Evolutionary conservation across 2,888 invertebrate species (phyloP).

Genomic region (Drosophila paracracens): DNA sequence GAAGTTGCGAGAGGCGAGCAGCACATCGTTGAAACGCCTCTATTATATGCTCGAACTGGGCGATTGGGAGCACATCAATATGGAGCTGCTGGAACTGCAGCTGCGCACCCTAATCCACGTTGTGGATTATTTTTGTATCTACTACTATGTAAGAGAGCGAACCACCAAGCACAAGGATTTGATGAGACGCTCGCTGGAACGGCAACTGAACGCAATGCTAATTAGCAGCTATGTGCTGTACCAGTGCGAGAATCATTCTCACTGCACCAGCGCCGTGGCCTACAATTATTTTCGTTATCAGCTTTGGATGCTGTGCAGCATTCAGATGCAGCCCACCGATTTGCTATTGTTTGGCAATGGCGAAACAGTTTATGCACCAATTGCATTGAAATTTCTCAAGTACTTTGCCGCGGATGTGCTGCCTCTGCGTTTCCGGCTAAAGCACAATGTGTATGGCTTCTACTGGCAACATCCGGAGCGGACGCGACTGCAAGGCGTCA

Average conservation of each 20-base stretch:
- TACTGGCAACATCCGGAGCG: slow-evolving; percentile 89
- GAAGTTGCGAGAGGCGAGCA: slow-evolving; percentile 62
- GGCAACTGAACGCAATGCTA: slow-evolving; percentile 61
- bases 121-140: slow-evolving; percentile 89
- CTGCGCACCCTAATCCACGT: slow-evolving; percentile 87
- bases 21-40: slow-evolving; percentile 85
- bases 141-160: slow-evolving; percentile 53
- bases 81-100: slow-evolving; percentile 87
- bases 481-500: slow-evolving; percentile 85
- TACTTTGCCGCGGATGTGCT: slow-evolving; percentile 86
- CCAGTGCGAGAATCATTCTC: slow-evolving; percentile 51
- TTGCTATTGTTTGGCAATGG: slow-evolving; percentile 87
- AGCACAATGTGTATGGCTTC: slow-evolving; percentile 89
- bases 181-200: slow-evolving; percentile 81
- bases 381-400: slow-evolving; percentile 89
- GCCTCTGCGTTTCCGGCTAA: slow-evolving; percentile 86
- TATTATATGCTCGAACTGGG: slow-evolving; percentile 87
- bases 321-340: slow-evolving; percentile 85
- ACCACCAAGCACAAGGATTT: slow-evolving; percentile 20
- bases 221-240: slow-evolving; percentile 68
- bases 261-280: slow-evolving; percentile 70
- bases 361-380: slow-evolving; percentile 87
- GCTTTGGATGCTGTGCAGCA: slow-evolving; percentile 57
- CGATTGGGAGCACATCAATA: slow-evolving; percentile 84
- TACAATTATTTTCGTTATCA: slow-evolving; percentile 75